Conservation (phyloP, 2,888 invertebrate species). For the Cerceris ruficornis region DNA sequence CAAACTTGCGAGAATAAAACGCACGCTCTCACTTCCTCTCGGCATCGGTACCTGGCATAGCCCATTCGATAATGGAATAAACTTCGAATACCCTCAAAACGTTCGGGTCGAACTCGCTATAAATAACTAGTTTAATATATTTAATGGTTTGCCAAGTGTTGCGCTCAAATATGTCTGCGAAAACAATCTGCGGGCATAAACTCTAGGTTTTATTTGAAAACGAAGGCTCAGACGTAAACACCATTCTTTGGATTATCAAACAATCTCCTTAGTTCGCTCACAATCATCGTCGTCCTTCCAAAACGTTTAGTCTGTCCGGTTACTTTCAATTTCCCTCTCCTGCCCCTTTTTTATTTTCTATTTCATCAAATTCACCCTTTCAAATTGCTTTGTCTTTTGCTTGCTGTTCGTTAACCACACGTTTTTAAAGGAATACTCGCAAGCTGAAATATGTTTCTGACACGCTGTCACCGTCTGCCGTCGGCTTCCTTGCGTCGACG, state of each 20-base stretch:
- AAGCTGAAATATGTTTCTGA: constrained; percentile 12
- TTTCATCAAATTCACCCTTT: neutral
- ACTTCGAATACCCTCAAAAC: constrained; percentile 35
- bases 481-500: constrained; percentile 12
- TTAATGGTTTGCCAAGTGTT: constrained; percentile 43
- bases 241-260: constrained; percentile 20
- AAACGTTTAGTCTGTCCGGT: too few relatives aligned
- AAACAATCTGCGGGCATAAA: constrained; percentile 40
- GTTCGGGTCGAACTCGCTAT: constrained; percentile 47
- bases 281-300: too few relatives aligned
- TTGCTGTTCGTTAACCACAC: neutral
- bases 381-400: neutral
- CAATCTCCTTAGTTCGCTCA: neutral
- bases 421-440: constrained; percentile 12
- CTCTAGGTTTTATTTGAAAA: constrained; percentile 36
- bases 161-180: constrained; percentile 46
- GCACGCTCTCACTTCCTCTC: constrained; percentile 36
- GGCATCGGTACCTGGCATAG: constrained; percentile 37
- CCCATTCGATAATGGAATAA: constrained; percentile 42
- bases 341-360: too few relatives aligned
- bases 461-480: constrained; percentile 20
- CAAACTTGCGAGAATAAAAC: constrained; percentile 44
- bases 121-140: constrained; percentile 54
- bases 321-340: too few relatives aligned
- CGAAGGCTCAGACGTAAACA: constrained; percentile 29